Conservation (phyloP, 2,888 invertebrate genomes). For the Sclerodermus sp. region DNA sequence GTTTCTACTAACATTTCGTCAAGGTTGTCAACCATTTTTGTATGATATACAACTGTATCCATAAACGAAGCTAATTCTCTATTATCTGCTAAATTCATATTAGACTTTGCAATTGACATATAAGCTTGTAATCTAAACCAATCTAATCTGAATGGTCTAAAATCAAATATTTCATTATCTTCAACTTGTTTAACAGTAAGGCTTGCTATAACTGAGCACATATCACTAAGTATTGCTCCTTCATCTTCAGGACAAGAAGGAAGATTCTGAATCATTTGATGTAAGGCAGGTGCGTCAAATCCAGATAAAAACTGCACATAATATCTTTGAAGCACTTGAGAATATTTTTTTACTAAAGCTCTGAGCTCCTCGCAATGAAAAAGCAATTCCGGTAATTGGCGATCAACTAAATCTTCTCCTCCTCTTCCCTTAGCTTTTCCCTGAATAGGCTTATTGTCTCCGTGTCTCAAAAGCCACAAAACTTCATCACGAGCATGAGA, state of each 20-base stretch:
- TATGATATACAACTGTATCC: constrained; percentile 95
- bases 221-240: constrained; percentile 87
- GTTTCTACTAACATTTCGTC: constrained; percentile 97
- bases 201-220: constrained; percentile 85
- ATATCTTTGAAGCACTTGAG: constrained; percentile 95
- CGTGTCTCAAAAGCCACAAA: constrained; percentile 93
- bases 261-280: constrained; percentile 79
- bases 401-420: constrained; percentile 91
- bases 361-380: constrained; percentile 98
- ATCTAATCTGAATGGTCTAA: constrained; percentile 91
- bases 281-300: constrained; percentile 91
- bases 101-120: constrained; percentile 82
- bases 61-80: constrained; percentile 86
- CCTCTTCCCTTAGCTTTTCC: constrained; percentile 81
- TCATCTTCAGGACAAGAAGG: constrained; percentile 92
- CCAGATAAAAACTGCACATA: constrained; percentile 96
- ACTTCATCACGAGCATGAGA: constrained; percentile 97
- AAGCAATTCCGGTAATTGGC: constrained; percentile 93
- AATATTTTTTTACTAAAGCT: constrained; percentile 92
- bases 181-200: constrained; percentile 93
- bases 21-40: constrained; percentile 96
- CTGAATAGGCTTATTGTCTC: constrained; percentile 89
- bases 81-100: constrained; percentile 78
- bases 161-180: constrained; percentile 94
- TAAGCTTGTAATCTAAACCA: constrained; percentile 97